phyloP scores from a whole-genome alignment of 2,888 invertebrate genomes.

The Cistogaster globosa region DNA sequence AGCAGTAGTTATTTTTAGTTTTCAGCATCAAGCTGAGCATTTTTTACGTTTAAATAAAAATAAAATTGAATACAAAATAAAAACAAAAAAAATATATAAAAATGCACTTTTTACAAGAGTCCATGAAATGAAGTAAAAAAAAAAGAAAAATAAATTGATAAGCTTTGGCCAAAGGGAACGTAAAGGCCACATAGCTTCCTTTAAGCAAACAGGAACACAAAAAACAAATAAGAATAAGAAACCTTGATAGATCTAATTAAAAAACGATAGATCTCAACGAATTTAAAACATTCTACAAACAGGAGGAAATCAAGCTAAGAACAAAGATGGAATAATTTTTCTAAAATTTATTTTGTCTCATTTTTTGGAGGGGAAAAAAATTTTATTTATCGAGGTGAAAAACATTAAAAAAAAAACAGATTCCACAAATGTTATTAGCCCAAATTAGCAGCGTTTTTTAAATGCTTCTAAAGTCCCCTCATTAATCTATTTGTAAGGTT shows the following conservation, averaged over 20 bases:
- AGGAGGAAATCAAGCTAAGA: neutral
- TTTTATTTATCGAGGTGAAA: too few relatives aligned
- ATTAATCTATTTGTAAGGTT: too few relatives aligned
- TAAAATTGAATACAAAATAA: conserved; percentile 55
- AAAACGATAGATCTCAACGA: conserved; percentile 5
- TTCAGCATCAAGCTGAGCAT: conserved; percentile 64
- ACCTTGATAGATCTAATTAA: conserved; percentile 28
- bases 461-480: too few relatives aligned
- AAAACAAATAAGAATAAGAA: conserved; percentile 25
- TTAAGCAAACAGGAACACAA: conserved; percentile 29
- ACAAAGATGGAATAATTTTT: too few relatives aligned
- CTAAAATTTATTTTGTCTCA: too few relatives aligned
- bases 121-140: conserved; percentile 36
- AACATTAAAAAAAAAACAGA: too few relatives aligned
- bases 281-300: neutral
- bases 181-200: conserved; percentile 62
- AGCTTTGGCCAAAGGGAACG: conserved; percentile 63
- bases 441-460: too few relatives aligned
- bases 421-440: too few relatives aligned
- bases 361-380: too few relatives aligned
- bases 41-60: conserved; percentile 60
- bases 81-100: conserved; percentile 21
- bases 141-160: conserved; percentile 52
- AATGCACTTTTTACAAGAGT: conserved; percentile 29
- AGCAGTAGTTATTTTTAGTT: conserved; percentile 68